Evolutionary conservation across 2,888 invertebrate genomes (phyloP), one percentile per base, ranked within the genome.

Genomic region (Ptychoptera albimana): DNA sequence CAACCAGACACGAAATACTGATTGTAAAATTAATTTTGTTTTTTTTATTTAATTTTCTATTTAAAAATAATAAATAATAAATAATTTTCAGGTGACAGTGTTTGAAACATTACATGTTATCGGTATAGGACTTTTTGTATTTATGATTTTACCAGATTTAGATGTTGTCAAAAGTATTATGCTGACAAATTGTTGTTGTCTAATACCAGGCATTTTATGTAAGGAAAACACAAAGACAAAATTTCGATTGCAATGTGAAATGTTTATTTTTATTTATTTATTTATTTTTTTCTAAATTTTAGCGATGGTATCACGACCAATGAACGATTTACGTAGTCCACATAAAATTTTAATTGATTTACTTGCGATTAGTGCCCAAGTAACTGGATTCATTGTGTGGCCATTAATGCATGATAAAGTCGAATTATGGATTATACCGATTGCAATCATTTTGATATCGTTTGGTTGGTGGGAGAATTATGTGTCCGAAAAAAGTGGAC

Each of bases 381-480:
- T 71, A 0, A 74, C 74, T 4, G 79, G 78, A 4, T 74, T 83
- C 48, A 60, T 83, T 3, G 66, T 79, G 6, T 83, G 82, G 80
- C 79, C 82, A 1, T 55, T 79, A 9, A 55, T 75, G 31, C 66
- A 74, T 41, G 61, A 67, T 2, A 64, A 65, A 41, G 51, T 60
- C 1, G 58, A 64, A 2, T 57, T 77, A 9, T 82, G 79, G 74
- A 58, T 74, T 11, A 72, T 79, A 48, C 77, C 81, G 0, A 50
- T 78, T 4, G 73, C 81, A 3, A 67, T 82, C 42, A 52, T 81
- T 30, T 65, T 85, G 23, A 72, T 79, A 44, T 87, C 87, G 1
- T 66, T 77, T 39, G 79, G 82, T 15, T 89, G 86, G 85, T 88
- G 87, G 87, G 81, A 82, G 59, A 88, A 86, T 61, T 88, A 74